Percentiles rank a stretch among this genome's conserved stretches.
These are phyloP conservation scores for Eristalis pertinax DNA, from an alignment of 2,888 invertebrate species.

Conservation along the genomic window DNA sequence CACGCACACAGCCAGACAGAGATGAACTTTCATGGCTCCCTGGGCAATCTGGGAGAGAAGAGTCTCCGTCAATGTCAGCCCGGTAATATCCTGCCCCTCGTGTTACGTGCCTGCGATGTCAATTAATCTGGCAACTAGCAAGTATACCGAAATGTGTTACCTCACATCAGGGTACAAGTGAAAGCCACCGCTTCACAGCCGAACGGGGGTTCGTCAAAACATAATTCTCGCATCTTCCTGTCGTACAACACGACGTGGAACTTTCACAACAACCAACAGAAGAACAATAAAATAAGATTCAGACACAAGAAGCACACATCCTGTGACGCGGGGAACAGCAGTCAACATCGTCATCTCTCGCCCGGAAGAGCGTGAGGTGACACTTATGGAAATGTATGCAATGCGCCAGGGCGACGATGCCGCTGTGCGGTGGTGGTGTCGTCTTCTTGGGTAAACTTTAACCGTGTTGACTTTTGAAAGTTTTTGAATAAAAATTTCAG, in stretches of 20 bases:
- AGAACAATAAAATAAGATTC: not conserved
- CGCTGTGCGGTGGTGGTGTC: not conserved
- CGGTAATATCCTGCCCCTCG: not conserved
- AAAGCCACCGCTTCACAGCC: conserved; percentile 9
- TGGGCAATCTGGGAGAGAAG: not conserved
- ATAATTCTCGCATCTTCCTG: conserved; percentile 36
- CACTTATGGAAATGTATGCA: conserved; percentile 39
- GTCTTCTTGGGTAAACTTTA: conserved; percentile 32
- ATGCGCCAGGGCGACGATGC: conserved; percentile 10
- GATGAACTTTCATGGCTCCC: not conserved
- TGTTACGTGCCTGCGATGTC: not conserved
- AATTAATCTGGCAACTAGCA: conserved; percentile 16
- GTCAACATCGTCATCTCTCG: not conserved
- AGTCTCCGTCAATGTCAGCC: conserved; percentile 13
- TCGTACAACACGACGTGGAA: conserved; percentile 33
- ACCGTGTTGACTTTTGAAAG: conserved; percentile 1
- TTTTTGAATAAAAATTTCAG: conserved; percentile 18
- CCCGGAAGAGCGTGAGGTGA: conserved; percentile 16
- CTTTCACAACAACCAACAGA: not conserved
- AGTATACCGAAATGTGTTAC: conserved; percentile 20
- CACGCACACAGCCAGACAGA: not conserved
- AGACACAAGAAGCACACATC: conserved; percentile 7
- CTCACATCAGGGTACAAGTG: conserved; percentile 10
- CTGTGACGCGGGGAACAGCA: not conserved
- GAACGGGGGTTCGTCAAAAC: conserved; percentile 12